Evolutionary conservation across 2,113 vertebrate genomes (phyloP).

Genomic region (Psittacula cyanocephala): DNA sequence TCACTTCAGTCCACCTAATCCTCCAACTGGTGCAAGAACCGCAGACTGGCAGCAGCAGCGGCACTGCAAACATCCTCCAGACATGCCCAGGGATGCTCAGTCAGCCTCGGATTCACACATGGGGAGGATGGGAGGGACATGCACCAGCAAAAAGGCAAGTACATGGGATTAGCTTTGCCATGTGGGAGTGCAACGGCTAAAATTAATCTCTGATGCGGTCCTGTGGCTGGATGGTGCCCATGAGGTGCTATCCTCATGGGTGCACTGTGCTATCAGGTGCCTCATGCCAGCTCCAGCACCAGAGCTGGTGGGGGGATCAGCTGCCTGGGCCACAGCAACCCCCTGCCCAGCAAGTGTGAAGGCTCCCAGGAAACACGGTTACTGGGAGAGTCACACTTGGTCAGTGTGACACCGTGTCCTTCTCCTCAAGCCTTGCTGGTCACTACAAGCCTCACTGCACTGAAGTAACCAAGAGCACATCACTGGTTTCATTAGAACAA

Average conservation of each 20-base stretch:
- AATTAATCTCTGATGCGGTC: not conserved
- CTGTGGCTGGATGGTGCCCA: not conserved
- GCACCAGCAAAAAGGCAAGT: not conserved
- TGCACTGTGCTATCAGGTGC: not conserved
- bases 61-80: not conserved
- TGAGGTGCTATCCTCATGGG: not conserved
- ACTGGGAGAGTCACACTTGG: not conserved
- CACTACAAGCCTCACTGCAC: not conserved
- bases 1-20: slow-evolving; percentile 17
- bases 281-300: not conserved
- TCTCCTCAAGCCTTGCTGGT: not conserved
- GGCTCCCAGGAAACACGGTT: not conserved
- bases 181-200: not conserved
- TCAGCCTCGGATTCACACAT: not conserved
- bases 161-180: not conserved
- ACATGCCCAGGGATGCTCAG: not conserved
- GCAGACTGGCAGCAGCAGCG: not conserved
- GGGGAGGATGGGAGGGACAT: not conserved
- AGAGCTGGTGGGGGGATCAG: not conserved
- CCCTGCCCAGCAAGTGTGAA: accelerated
- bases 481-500: not conserved
- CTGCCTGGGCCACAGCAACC: not conserved
- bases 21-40: not conserved
- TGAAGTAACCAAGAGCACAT: not conserved
- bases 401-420: accelerated